Evolutionary conservation across 2,888 invertebrate species (phyloP), one percentile per base, ranked within the genome.

Genomic region (Ichneumon xanthorius): DNA sequence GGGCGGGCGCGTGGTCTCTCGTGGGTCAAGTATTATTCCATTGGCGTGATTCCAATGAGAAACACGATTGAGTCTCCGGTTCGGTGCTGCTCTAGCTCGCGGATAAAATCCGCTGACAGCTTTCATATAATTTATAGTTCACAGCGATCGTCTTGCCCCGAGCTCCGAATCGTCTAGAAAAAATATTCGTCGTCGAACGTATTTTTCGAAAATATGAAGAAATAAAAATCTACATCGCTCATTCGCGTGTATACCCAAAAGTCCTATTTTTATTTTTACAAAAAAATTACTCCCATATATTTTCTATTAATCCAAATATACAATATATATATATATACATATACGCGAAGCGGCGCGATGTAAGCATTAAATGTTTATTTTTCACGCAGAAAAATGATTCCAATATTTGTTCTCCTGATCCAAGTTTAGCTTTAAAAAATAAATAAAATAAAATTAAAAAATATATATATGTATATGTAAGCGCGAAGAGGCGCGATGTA

Each of bases 401-500:
- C 40, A 5, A 11, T n/a, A 53, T 58, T 26, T 48, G 4, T 53
- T 14, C 19, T 9, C 19, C 19, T 19, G 16, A 40, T 30, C n/a
- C 16, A 26, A 65, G 63, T 26, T 11, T 48, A 48, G 50, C 7
- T 67, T 14, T 11, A 11, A 63, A n/a, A 16, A 37, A 71, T 14
- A 48, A 68, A 65, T 63, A 40, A 80, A 68, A 70, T 63, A 72
- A 40, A 84, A 84, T 70, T 2, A 45, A 16, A 14, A 4, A 4
- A 4, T 9, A 7, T 40, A 40, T 40, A 16, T 4, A 45, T 45
- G 4, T 45, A 45, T 4, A 45, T 45, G 45, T 45, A 11, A 4
- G 16, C 4, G 65, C 40, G 78, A 75, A 80, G 67, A 70, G 79
- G 85, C 83, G 82, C 87, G 82, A 83, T 81, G 87, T 87, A 87